phyloP scores from a whole-genome alignment of 1,140 invertebrate species.

The Stegodyphus dumicola region DNA sequence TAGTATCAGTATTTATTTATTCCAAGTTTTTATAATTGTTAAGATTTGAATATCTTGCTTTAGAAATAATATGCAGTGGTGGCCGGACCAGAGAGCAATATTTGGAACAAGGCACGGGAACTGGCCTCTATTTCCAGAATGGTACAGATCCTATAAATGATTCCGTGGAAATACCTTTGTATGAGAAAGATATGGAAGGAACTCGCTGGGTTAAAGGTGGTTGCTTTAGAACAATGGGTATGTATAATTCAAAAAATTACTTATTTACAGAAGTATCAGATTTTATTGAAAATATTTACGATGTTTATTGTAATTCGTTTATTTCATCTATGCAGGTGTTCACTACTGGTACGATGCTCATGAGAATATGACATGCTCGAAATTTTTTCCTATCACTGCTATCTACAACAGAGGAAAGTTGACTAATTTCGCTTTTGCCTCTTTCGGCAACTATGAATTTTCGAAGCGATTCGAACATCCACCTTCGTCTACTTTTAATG shows the following conservation, averaged over 20 bases:
- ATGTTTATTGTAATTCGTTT: not conserved
- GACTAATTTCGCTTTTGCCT: conserved; percentile 67
- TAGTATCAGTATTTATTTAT: not conserved
- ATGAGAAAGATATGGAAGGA: conserved; percentile 61
- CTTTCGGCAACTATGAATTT: conserved; percentile 55
- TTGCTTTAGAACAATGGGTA: conserved; percentile 68
- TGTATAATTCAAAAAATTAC: not conserved
- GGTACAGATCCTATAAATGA: conserved; percentile 51
- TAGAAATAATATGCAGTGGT: conserved; percentile 60
- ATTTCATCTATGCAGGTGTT: conserved; percentile 53
- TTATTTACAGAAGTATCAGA: not conserved
- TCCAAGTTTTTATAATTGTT: not conserved
- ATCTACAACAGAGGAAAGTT: conserved; percentile 67
- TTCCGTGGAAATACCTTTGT: conserved; percentile 62
- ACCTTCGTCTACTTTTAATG: conserved; percentile 19
- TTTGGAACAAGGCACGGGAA: conserved; percentile 59
- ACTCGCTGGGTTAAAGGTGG: conserved; percentile 66
- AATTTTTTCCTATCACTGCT: conserved; percentile 66
- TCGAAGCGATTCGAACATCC: conserved; percentile 60
- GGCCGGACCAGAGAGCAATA: conserved; percentile 63
- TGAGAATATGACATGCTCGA: conserved; percentile 63
- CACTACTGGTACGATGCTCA: conserved; percentile 66
- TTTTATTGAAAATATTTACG: not conserved
- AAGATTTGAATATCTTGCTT: not conserved
- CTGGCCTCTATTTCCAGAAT: conserved; percentile 57